A percentile compares a stretch with the other conserved stretches of the same genome.
phyloP scores from a whole-genome alignment of 2,888 invertebrate species.

The Coenonympha glycerion region DNA sequence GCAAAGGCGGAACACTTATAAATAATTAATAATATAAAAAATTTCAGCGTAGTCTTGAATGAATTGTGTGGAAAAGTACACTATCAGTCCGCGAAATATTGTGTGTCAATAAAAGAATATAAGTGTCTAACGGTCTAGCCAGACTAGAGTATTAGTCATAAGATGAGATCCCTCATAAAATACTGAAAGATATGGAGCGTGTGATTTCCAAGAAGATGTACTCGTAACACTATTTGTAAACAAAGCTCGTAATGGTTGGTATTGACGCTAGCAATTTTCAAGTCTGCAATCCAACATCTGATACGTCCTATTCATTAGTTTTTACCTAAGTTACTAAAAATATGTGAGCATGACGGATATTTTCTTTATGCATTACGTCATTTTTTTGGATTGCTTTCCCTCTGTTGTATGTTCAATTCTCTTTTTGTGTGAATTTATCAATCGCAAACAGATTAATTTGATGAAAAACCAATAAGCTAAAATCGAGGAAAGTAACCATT shows the following conservation, averaged over 20 bases:
- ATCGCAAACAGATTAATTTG: too few species aligned
- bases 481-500: too few species aligned
- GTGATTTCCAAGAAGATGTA: conserved; percentile 12
- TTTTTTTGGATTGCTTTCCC: not conserved
- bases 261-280: conserved; percentile 8
- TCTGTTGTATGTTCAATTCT: too few species aligned
- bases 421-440: too few species aligned
- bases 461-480: too few species aligned
- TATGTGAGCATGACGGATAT: not conserved
- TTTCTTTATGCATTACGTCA: not conserved
- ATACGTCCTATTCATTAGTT: not conserved
- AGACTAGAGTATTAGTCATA: conserved; percentile 21
- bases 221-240: conserved; percentile 15
- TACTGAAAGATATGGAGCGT: conserved; percentile 31
- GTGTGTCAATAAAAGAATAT: too few species aligned
- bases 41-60: too few species aligned
- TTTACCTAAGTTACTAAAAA: not conserved
- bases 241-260: conserved; percentile 11
- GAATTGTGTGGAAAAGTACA: too few species aligned
- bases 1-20: too few species aligned
- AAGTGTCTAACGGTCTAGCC: not conserved
- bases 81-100: too few species aligned
- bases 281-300: not conserved
- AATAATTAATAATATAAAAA: too few species aligned
- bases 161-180: conserved; percentile 14